Evolutionary conservation across 2,888 invertebrate species (phyloP).

Genomic region (Flexamia atlantica): DNA sequence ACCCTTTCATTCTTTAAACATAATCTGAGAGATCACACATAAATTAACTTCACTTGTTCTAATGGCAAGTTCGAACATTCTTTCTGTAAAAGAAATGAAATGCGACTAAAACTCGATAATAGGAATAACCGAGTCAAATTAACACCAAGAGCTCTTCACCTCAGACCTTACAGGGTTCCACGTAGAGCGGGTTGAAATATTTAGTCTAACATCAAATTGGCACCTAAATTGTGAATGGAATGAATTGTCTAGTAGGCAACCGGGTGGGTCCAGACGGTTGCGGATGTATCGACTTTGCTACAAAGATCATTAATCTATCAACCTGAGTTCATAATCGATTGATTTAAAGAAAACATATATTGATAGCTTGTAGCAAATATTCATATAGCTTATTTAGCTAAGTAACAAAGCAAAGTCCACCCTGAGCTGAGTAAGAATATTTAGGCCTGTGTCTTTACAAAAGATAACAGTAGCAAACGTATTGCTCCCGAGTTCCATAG

Average conservation of each 20-base stretch:
- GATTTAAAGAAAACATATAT: not conserved
- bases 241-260: not conserved
- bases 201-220: conserved; percentile 18
- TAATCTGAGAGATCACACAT: not conserved
- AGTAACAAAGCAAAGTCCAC: conserved; percentile 3
- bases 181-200: not conserved
- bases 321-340: not conserved
- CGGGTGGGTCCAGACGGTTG: not conserved
- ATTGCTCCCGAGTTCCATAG: conserved; percentile 48
- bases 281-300: not conserved
- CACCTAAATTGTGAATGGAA: conserved; percentile 45
- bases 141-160: not conserved
- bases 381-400: not conserved
- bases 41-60: not conserved
- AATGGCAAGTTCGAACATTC: not conserved
- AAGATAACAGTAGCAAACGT: conserved; percentile 51
- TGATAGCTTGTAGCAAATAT: not conserved
- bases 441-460: conserved; percentile 53
- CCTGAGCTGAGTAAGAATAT: not conserved
- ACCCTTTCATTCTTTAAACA: not conserved
- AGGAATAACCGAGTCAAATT: not conserved
- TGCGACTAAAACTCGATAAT: not conserved
- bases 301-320: not conserved
- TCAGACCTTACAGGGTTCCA: not conserved
- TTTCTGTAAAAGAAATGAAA: not conserved